Evolutionary conservation across 2,797 vertebrate species (phyloP).

Genomic region (Thaleichthys pacificus): DNA sequence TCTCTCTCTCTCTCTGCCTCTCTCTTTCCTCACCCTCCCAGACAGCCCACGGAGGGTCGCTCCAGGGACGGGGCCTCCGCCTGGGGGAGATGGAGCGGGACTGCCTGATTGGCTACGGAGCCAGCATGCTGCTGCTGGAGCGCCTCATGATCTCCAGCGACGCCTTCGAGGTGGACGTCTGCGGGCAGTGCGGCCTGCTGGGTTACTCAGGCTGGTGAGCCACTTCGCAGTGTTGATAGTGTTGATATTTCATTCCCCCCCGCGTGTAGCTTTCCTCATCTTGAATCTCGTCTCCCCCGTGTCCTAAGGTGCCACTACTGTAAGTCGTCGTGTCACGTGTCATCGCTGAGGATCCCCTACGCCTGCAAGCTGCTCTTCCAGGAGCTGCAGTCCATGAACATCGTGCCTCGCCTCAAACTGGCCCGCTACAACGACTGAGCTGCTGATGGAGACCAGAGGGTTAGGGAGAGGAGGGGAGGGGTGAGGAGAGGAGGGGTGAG

Average conservation of each 20-base stretch:
- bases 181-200: conserved; percentile 93
- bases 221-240: too few species aligned
- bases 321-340: conserved; percentile 95
- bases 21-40: conserved; percentile 43
- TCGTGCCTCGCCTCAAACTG: conserved; percentile 94
- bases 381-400: conserved; percentile 99
- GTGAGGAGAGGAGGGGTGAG: neutral
- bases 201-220: conserved; percentile 97
- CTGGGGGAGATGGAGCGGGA: conserved; percentile 98
- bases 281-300: neutral
- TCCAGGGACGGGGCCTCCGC: conserved; percentile 96
- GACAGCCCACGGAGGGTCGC: conserved; percentile 96
- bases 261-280: neutral
- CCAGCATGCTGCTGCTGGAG: conserved; percentile 96
- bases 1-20: neutral
- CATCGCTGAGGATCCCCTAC: conserved; percentile 94
- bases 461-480: conserved; percentile 28
- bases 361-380: conserved; percentile 99
- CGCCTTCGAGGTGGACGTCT: conserved; percentile 98
- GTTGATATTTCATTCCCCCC: too few species aligned
- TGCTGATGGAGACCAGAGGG: conserved; percentile 11
- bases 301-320: conserved; percentile 94
- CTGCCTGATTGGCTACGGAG: conserved; percentile 97
- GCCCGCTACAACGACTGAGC: conserved; percentile 92
- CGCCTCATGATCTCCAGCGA: conserved; percentile 99